phyloP scores from a whole-genome alignment of 2,113 vertebrate species.

The Cranoglanis bouderius region DNA sequence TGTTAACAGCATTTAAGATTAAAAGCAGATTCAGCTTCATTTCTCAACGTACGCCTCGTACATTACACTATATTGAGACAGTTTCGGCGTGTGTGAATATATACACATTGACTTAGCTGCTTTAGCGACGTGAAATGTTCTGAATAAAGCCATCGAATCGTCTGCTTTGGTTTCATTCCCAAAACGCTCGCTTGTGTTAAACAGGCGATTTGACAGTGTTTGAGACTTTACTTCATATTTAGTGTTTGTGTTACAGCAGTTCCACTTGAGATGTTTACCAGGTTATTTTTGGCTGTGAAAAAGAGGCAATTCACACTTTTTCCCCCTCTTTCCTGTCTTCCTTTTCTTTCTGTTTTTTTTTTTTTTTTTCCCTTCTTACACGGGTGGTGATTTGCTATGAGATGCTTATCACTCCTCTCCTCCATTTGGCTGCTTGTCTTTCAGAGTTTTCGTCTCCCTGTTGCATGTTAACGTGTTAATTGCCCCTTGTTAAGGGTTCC shows the following conservation, averaged over 20 bases:
- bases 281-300: conserved; percentile 49
- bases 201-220: conserved; percentile 15
- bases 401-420: conserved; percentile 43
- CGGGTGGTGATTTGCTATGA: conserved; percentile 33
- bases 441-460: conserved; percentile 51
- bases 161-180: conserved; percentile 24
- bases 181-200: conserved; percentile 15
- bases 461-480: conserved; percentile 57
- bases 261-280: conserved; percentile 46
- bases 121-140: neutral
- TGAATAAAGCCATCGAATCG: neutral
- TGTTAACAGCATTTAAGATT: conserved; percentile 27
- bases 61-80: neutral
- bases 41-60: neutral
- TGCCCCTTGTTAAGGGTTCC: conserved; percentile 56
- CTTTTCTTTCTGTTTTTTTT: conserved; percentile 14
- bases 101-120: conserved; percentile 4
- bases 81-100: neutral
- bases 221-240: conserved; percentile 21
- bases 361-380: neutral
- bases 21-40: neutral
- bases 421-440: conserved; percentile 57
- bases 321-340: conserved; percentile 40
- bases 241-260: conserved; percentile 40
- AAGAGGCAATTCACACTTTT: conserved; percentile 48